A percentile compares a stretch with the other conserved stretches of the same genome.
Evolutionary conservation across 1,140 invertebrate species (phyloP).

Genomic region (Drosophila kikkawai): DNA sequence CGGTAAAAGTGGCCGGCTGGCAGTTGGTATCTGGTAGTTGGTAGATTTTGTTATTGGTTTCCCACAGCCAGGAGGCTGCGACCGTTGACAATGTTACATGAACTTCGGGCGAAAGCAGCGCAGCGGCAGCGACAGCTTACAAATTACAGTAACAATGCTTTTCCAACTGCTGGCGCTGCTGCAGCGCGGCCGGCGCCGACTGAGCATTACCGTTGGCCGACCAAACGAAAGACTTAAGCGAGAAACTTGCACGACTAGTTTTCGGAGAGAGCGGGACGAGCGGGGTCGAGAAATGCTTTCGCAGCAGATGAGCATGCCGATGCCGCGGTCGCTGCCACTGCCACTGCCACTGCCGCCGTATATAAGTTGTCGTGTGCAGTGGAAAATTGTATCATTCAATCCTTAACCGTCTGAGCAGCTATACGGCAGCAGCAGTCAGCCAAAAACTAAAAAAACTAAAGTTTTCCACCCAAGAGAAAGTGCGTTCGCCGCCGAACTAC

Average conservation of each 20-base stretch:
- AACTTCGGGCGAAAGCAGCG: slow-evolving; percentile 76
- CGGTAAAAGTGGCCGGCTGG: slow-evolving; percentile 65
- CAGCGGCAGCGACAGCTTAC: slow-evolving; percentile 51
- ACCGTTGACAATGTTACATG: slow-evolving; percentile 84
- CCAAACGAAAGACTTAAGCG: slow-evolving; percentile 84
- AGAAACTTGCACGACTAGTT: slow-evolving; percentile 84
- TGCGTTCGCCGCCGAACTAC: slow-evolving; percentile 68
- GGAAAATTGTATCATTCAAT: slow-evolving; percentile 85
- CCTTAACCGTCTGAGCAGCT: slow-evolving; percentile 85
- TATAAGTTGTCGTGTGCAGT: slow-evolving; percentile 84
- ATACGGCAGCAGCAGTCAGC: slow-evolving; percentile 79
- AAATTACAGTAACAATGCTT: slow-evolving; percentile 79
- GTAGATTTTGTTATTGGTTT: slow-evolving; percentile 28
- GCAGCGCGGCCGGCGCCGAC: slow-evolving; percentile 29
- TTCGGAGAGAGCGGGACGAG: slow-evolving; percentile 25
- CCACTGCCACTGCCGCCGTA: slow-evolving; percentile 59
- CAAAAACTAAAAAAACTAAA: slow-evolving; percentile 48
- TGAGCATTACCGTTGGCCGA: slow-evolving; percentile 71
- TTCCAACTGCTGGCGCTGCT: slow-evolving; percentile 52
- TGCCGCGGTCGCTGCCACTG: slow-evolving; percentile 29
- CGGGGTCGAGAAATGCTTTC: slow-evolving; percentile 71
- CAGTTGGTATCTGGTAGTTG: neutral
- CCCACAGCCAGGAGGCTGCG: slow-evolving; percentile 46
- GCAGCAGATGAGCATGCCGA: slow-evolving; percentile 73
- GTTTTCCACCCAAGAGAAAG: slow-evolving; percentile 74